Conservation (phyloP, 2,113 vertebrate genomes). For the Trochalopteron elliotii region DNA sequence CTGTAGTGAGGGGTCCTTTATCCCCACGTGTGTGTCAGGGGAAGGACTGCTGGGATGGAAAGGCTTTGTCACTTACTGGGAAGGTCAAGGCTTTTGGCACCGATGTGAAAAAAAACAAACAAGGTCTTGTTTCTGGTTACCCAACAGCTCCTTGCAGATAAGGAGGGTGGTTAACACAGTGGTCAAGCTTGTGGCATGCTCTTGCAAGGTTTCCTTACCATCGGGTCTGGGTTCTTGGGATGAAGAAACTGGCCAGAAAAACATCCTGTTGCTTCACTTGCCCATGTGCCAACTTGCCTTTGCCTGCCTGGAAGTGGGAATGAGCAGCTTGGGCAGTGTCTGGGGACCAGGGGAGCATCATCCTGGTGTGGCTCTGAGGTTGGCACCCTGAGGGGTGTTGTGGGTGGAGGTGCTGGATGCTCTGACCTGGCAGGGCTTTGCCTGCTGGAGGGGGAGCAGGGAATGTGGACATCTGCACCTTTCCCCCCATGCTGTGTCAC, state of each 20-base stretch:
- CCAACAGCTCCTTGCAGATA: slow-evolving; percentile 10
- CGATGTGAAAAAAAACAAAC: neutral
- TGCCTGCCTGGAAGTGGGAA: neutral
- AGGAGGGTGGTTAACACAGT: neutral
- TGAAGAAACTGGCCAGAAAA: slow-evolving; percentile 33
- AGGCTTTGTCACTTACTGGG: neutral
- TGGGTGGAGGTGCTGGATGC: neutral
- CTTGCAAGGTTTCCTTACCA: neutral
- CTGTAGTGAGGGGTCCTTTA: rapidly evolving
- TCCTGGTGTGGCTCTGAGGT: neutral
- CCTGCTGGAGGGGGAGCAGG: neutral
- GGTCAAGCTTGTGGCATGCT: neutral
- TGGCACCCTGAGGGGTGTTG: neutral
- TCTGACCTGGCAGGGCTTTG: neutral
- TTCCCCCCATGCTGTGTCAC: neutral
- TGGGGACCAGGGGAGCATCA: neutral
- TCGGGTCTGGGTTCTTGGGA: neutral
- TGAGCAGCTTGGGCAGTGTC: neutral
- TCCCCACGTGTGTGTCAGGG: rapidly evolving
- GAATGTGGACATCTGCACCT: neutral
- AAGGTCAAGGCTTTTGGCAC: neutral
- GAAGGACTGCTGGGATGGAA: neutral
- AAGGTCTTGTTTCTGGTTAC: neutral
- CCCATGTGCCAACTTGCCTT: neutral
- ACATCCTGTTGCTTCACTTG: slow-evolving; percentile 17